phyloP scores from a whole-genome alignment of 2,888 invertebrate genomes.

The Trichopoda pennipes region DNA sequence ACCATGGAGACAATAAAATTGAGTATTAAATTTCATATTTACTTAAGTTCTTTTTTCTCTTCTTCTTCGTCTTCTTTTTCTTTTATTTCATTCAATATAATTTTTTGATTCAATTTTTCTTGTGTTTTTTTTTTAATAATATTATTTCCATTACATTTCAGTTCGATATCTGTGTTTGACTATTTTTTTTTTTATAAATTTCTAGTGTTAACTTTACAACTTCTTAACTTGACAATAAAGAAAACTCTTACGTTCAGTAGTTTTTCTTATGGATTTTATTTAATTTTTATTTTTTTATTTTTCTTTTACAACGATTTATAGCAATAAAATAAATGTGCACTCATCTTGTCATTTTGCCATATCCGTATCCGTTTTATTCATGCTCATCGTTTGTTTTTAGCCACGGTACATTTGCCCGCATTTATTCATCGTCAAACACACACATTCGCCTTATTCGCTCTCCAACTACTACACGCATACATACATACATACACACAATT shows the following conservation, averaged over 20 bases:
- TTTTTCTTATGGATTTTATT: constrained; percentile 7
- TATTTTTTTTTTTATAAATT: constrained; percentile 48
- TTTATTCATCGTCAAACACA: constrained; percentile 42
- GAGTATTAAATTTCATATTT: constrained; percentile 32
- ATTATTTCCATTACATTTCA: constrained; percentile 7
- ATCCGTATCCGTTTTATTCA: constrained; percentile 59
- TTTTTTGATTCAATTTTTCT: constrained; percentile 14
- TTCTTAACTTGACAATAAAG: constrained; percentile 35
- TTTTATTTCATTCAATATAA: background rate
- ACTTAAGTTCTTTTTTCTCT: background rate
- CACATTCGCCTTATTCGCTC: background rate
- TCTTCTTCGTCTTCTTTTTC: too few species aligned
- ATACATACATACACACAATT: background rate
- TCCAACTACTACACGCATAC: constrained; percentile 7
- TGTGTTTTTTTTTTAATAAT: background rate
- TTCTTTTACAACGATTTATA: constrained; percentile 43
- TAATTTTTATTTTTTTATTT: constrained; percentile 5
- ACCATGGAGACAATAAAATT: background rate
- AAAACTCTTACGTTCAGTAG: constrained; percentile 7
- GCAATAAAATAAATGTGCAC: constrained; percentile 65
- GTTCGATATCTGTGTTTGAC: constrained; percentile 54
- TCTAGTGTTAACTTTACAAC: constrained; percentile 61
- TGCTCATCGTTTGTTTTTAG: constrained; percentile 61
- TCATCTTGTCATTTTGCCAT: constrained; percentile 66
- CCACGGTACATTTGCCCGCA: constrained; percentile 56